phyloP scores from a whole-genome alignment of 2,888 invertebrate genomes.

The Tubiluchus corallicola region DNA sequence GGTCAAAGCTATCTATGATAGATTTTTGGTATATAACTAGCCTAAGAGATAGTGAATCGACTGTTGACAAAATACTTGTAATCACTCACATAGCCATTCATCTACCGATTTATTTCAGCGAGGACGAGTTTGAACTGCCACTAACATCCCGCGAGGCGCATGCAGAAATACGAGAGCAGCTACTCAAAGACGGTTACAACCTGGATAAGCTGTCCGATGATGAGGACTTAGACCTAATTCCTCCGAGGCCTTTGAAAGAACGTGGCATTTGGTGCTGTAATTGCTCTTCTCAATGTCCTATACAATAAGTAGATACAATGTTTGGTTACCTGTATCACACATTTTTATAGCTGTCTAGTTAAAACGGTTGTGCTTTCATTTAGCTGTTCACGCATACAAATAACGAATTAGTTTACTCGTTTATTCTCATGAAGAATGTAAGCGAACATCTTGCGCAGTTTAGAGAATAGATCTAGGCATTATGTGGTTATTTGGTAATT shows the following conservation, averaged over 20 bases:
- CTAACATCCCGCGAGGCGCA: constrained; percentile 32
- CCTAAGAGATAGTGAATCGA: not conserved
- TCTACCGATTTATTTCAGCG: constrained; percentile 35
- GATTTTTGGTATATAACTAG: constrained; percentile 19
- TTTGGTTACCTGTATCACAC: too few relatives aligned
- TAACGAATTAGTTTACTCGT: too few relatives aligned
- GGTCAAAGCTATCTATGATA: too few relatives aligned
- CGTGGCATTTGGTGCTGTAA: constrained; percentile 31
- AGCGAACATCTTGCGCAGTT: too few relatives aligned
- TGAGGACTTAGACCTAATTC: constrained; percentile 34
- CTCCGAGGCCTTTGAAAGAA: constrained; percentile 31
- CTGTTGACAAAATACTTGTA: constrained; percentile 9
- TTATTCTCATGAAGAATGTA: too few relatives aligned
- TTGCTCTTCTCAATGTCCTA: too few relatives aligned
- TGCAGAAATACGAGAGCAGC: constrained; percentile 37
- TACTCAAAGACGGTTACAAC: constrained; percentile 38
- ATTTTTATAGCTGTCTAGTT: too few relatives aligned
- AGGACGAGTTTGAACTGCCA: constrained; percentile 26
- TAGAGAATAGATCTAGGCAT: too few relatives aligned
- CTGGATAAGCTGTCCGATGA: constrained; percentile 39
- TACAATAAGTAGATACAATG: too few relatives aligned
- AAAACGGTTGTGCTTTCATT: too few relatives aligned
- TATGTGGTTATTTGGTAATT: too few relatives aligned
- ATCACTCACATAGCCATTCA: constrained; percentile 24
- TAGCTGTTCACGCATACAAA: too few relatives aligned